These are phyloP conservation scores for Mnemiopsis leidyi DNA, from an alignment of 37 sponge, comb jelly and placozoan species.

Conservation along the genomic window DNA sequence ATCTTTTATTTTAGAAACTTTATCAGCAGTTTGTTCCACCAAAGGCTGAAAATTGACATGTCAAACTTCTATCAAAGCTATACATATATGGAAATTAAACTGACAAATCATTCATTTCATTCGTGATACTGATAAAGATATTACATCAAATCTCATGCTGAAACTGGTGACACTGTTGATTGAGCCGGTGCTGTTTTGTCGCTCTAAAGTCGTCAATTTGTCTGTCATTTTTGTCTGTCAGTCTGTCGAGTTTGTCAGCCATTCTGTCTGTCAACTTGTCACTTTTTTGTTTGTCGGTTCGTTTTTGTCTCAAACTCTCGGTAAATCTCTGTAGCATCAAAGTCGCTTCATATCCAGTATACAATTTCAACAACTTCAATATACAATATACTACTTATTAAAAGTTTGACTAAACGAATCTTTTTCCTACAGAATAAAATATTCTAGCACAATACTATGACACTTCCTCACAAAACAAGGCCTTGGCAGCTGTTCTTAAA, in stretches of 20 bases:
- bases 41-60: constrained; percentile 25
- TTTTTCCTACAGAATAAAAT: no score
- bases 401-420: no score
- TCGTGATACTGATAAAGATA: no score
- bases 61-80: no score
- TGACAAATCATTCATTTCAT: no score
- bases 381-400: no score
- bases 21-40: background rate
- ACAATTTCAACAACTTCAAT: no score
- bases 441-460: no score
- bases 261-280: background rate
- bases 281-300: background rate
- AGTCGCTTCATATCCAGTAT: no score
- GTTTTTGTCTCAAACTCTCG: background rate
- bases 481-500: no score
- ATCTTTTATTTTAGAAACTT: background rate
- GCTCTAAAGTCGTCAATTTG: background rate
- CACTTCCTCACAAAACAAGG: no score
- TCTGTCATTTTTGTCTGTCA: background rate
- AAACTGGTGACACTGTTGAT: background rate
- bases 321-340: background rate
- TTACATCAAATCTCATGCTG: background rate
- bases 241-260: background rate
- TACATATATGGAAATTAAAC: no score
- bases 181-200: background rate